Evolutionary conservation across 1,140 invertebrate species (phyloP).

Genomic region (Caerostris darwini): DNA sequence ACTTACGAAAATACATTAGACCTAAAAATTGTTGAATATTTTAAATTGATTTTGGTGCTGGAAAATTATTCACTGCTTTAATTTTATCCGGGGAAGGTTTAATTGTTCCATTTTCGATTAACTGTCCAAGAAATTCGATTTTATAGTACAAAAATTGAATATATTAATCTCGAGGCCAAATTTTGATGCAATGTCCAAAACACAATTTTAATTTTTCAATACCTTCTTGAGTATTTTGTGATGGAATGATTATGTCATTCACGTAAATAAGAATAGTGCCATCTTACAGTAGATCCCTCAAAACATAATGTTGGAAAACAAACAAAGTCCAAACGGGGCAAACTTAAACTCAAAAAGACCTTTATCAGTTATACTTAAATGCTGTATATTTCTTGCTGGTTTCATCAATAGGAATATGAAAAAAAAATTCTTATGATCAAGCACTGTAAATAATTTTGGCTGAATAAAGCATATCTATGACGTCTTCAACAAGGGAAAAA

Average conservation of each 20-base stretch:
- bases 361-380: no score
- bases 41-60: not conserved
- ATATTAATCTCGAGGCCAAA: no score
- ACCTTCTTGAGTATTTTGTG: not conserved
- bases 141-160: no score
- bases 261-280: slow-evolving; percentile 17
- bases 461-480: not conserved
- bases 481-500: not conserved
- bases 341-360: no score
- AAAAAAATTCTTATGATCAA: not conserved
- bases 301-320: not conserved
- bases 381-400: not conserved
- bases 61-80: not conserved
- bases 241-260: slow-evolving; percentile 43
- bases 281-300: not conserved
- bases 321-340: not conserved
- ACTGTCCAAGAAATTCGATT: no score
- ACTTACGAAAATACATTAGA: not conserved
- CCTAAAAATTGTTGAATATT: not conserved
- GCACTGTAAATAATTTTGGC: not conserved
- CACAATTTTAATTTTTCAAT: not conserved
- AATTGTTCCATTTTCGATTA: no score
- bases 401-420: not conserved
- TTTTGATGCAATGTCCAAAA: no score
- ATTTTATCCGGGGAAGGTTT: no score